Evolutionary conservation across 2,113 vertebrate species (phyloP).

Genomic region (Sula dactylatra): DNA sequence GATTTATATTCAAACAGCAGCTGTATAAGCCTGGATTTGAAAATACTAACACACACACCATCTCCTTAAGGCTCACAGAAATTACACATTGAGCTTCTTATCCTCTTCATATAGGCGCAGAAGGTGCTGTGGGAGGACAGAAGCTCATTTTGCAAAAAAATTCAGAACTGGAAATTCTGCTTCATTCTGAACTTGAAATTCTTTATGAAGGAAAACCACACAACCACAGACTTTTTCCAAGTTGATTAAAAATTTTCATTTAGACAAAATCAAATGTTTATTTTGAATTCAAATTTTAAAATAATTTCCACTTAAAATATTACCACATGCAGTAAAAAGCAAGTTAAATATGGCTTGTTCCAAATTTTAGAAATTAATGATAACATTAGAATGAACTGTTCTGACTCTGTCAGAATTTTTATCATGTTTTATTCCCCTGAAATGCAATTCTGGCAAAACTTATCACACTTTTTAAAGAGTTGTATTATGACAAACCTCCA

Average conservation of each 20-base stretch:
- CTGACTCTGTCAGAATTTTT: neutral
- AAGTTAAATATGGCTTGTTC: neutral
- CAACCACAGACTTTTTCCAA: neutral
- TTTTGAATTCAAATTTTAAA: neutral
- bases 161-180: neutral
- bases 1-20: constrained; percentile 29
- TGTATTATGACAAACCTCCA: neutral
- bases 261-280: neutral
- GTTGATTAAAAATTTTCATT: neutral
- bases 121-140: neutral
- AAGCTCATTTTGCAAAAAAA: neutral
- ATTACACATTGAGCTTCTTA: neutral
- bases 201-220: neutral
- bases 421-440: neutral
- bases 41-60: neutral
- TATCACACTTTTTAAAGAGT: neutral
- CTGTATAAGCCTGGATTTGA: constrained; percentile 24
- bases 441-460: neutral
- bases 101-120: neutral
- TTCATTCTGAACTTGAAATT: neutral
- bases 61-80: neutral
- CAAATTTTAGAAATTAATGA: neutral
- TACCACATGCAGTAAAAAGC: neutral
- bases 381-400: neutral
- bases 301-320: neutral